Conservation (phyloP, 2,888 invertebrate genomes). For the Eremobia ochroleuca region DNA sequence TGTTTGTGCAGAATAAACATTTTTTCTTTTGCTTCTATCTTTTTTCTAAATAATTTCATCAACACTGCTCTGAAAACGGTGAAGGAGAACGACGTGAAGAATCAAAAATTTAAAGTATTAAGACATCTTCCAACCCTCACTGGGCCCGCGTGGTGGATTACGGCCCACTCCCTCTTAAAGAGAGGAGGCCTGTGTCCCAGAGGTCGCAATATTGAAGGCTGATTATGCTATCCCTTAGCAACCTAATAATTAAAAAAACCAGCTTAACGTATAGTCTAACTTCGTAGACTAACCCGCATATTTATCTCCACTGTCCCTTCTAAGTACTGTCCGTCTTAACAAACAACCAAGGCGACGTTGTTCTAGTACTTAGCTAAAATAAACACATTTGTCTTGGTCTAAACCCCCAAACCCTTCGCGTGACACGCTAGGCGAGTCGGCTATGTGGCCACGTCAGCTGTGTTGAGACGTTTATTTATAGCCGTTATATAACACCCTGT, state of each 20-base stretch:
- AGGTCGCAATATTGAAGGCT: background rate
- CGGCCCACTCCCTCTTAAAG: background rate
- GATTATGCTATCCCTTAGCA: background rate
- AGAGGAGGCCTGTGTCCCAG: too few relatives aligned
- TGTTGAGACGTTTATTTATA: slow-evolving; percentile 70
- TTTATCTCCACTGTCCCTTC: slow-evolving; percentile 48
- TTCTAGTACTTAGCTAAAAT: slow-evolving; percentile 68
- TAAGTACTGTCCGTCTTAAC: slow-evolving; percentile 64
- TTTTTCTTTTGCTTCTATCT: too few relatives aligned
- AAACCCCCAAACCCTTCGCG: slow-evolving; percentile 69
- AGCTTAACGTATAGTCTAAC: background rate
- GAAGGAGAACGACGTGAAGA: too few relatives aligned
- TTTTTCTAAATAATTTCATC: too few relatives aligned
- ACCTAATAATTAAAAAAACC: slow-evolving; percentile 1
- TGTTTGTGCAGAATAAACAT: too few relatives aligned
- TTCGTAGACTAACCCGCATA: slow-evolving; percentile 36
- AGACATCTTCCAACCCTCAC: background rate
- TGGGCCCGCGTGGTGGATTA: background rate
- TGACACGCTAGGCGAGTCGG: slow-evolving; percentile 67
- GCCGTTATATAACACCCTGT: slow-evolving; percentile 64
- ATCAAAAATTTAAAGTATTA: too few relatives aligned
- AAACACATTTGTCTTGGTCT: slow-evolving; percentile 71
- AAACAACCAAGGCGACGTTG: slow-evolving; percentile 57
- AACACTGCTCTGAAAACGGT: too few relatives aligned
- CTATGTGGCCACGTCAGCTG: slow-evolving; percentile 68